Evolutionary conservation across 2,888 invertebrate species (phyloP).

Genomic region (Dromius quadrimaculatus): DNA sequence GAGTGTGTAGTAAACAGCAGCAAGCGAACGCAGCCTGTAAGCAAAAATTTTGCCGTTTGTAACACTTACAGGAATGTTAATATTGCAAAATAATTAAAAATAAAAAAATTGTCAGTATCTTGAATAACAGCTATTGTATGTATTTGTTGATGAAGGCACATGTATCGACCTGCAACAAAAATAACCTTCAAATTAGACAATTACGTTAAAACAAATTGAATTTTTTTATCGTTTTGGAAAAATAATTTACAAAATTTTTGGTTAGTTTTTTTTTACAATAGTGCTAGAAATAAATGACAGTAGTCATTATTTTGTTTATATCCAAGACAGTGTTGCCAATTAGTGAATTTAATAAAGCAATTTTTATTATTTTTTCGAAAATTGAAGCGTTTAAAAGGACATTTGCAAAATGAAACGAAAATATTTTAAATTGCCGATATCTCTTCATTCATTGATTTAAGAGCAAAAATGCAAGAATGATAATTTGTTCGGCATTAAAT

Average conservation of each 20-base stretch:
- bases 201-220: background rate
- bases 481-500: too few relatives aligned
- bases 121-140: constrained; percentile 60
- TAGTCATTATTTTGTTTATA: background rate
- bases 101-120: constrained; percentile 59
- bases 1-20: constrained; percentile 20
- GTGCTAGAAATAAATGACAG: constrained; percentile 20
- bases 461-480: too few relatives aligned
- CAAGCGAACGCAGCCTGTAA: constrained; percentile 30
- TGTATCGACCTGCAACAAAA: constrained; percentile 45
- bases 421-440: too few relatives aligned
- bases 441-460: too few relatives aligned
- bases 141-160: constrained; percentile 37
- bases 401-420: too few relatives aligned
- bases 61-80: constrained; percentile 33
- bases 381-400: too few relatives aligned
- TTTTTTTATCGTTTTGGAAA: constrained; percentile 1
- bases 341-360: constrained; percentile 26
- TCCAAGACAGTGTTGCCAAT: constrained; percentile 11
- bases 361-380: constrained; percentile 18
- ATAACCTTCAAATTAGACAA: constrained; percentile 8
- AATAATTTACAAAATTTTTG: constrained; percentile 11
- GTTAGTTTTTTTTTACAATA: constrained; percentile 34
- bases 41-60: constrained; percentile 13
- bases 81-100: constrained; percentile 35